Percentiles rank a stretch among this genome's conserved stretches.
Evolutionary conservation across 2,113 vertebrate genomes (phyloP).

Genomic region (Triplophysa dalaica): DNA sequence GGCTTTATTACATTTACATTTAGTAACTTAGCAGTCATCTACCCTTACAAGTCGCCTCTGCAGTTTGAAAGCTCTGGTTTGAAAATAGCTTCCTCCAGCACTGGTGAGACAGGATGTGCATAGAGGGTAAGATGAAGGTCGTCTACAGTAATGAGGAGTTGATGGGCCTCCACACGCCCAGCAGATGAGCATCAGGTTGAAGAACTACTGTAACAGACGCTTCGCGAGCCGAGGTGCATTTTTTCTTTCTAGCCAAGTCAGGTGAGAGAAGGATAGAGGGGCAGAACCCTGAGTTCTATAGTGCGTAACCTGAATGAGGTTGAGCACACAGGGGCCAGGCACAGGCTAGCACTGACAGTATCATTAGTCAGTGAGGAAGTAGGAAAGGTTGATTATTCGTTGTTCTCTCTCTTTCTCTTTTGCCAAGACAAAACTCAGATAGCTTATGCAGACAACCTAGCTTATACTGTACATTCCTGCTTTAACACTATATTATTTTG

Average conservation of each 20-base stretch:
- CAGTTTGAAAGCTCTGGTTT: background rate
- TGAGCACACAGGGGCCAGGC: slow-evolving; percentile 8
- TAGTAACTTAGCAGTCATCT: background rate
- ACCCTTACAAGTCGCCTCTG: background rate
- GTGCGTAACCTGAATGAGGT: slow-evolving; percentile 18
- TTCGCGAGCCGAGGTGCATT: background rate
- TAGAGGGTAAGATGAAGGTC: background rate
- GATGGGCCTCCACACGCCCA: background rate
- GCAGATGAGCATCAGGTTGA: slow-evolving; percentile 22
- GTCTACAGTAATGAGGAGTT: background rate
- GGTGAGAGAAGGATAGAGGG: slow-evolving; percentile 16
- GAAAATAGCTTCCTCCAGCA: background rate
- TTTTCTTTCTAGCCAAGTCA: background rate
- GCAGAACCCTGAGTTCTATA: background rate
- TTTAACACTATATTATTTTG: too few relatives aligned
- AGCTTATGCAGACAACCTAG: too few relatives aligned
- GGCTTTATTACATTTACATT: too few relatives aligned
- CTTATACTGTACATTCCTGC: too few relatives aligned
- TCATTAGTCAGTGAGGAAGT: slow-evolving; percentile 36
- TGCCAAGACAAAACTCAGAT: too few relatives aligned
- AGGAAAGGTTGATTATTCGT: background rate
- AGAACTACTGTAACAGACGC: background rate
- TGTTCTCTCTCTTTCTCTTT: background rate
- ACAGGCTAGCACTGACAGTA: slow-evolving; percentile 29
- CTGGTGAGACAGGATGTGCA: background rate